Percentiles rank a stretch among this genome's conserved stretches.
Conservation (phyloP, 2,888 invertebrate genomes). For the Harpalus rufipes region DNA sequence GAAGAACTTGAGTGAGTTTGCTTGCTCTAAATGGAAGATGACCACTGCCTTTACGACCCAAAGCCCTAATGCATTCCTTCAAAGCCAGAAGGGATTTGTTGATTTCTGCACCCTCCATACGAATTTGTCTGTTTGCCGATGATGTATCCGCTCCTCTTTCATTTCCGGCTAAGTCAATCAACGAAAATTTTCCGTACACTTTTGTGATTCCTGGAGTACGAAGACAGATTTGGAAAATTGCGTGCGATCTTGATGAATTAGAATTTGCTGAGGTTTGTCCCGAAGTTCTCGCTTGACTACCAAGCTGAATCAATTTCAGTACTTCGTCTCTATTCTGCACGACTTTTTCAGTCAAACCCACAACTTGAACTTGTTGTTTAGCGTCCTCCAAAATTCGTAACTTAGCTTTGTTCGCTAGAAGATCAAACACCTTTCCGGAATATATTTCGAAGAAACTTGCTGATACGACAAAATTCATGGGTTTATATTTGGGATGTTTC, state of each 20-base stretch:
- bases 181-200: constrained; percentile 98
- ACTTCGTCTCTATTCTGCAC: constrained; percentile 96
- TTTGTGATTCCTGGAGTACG: constrained; percentile 88
- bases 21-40: constrained; percentile 99
- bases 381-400: constrained; percentile 98
- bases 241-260: constrained; percentile 99
- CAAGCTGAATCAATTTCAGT: constrained; percentile 93
- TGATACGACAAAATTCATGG: constrained; percentile 91
- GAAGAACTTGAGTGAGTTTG: constrained; percentile 95
- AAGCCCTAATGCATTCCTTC: constrained; percentile 98
- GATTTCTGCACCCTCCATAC: constrained; percentile 98
- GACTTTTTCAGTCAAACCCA: constrained; percentile 95
- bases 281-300: constrained; percentile 94
- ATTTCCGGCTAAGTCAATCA: constrained; percentile 98
- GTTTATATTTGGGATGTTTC: constrained; percentile 89
- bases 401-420: constrained; percentile 94
- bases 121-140: constrained; percentile 95
- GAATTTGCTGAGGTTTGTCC: constrained; percentile 99
- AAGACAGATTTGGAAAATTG: constrained; percentile 98
- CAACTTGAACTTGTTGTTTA: constrained; percentile 98
- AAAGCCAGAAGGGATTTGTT: constrained; percentile 97
- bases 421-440: constrained; percentile 97
- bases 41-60: constrained; percentile 96
- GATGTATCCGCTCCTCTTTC: constrained; percentile 99
- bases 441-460: constrained; percentile 99